Evolutionary conservation across 2,113 vertebrate genomes (phyloP).

Genomic region (Pipa parva): DNA sequence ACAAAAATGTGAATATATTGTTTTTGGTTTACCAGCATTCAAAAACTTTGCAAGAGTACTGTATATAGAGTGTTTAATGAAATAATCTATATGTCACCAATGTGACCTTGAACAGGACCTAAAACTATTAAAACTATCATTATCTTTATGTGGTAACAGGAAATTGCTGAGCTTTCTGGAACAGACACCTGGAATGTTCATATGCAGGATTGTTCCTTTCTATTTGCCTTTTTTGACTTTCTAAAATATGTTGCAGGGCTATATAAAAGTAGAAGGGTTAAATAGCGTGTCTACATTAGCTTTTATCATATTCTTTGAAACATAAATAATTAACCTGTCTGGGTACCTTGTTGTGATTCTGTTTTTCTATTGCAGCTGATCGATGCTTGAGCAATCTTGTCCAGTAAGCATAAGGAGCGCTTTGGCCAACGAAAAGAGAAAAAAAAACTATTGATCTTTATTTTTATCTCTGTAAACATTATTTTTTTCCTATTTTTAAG

Average conservation of each 20-base stretch:
- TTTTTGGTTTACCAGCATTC: no score
- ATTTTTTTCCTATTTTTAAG: conserved; percentile 60
- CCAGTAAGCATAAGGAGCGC: conserved; percentile 27
- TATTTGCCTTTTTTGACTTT: not conserved
- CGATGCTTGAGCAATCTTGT: conserved; percentile 36
- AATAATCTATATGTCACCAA: no score
- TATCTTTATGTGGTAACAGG: not conserved
- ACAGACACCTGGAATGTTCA: not conserved
- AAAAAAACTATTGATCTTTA: conserved; percentile 44
- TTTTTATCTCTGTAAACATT: conserved; percentile 56
- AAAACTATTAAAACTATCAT: not conserved
- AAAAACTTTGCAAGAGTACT: no score
- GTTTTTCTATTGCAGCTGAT: conserved; percentile 34
- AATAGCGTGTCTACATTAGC: conserved; percentile 4
- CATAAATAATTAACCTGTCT: conserved; percentile 42
- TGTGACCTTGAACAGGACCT: no score
- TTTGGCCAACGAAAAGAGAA: not conserved
- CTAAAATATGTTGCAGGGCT: not conserved
- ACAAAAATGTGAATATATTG: no score
- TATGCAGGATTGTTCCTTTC: not conserved
- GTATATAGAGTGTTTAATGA: no score
- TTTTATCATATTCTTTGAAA: conserved; percentile 36
- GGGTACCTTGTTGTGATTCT: conserved; percentile 34
- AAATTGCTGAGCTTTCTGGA: not conserved
- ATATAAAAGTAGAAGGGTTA: conserved; percentile 14